phyloP scores from a whole-genome alignment of 2,888 invertebrate genomes.

The Desoria tigrina region DNA sequence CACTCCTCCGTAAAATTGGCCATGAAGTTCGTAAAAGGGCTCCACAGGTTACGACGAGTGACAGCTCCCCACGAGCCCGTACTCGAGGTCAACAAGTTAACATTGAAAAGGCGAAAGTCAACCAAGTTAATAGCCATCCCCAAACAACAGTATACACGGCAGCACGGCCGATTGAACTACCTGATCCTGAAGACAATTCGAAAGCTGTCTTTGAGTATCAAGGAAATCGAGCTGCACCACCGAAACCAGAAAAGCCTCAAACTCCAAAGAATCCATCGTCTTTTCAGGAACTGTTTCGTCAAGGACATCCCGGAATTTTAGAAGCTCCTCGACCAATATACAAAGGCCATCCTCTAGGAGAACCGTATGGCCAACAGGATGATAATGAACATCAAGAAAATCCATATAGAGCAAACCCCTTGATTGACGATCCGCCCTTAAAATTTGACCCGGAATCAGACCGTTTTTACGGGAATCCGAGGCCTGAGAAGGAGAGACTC shows the following conservation, averaged over 20 bases:
- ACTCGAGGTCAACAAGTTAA: background rate
- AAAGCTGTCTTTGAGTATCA: background rate
- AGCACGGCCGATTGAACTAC: conserved; percentile 8
- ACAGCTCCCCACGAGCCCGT: background rate
- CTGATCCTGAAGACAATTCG: background rate
- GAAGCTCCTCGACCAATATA: conserved; percentile 18
- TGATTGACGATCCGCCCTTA: conserved; percentile 33
- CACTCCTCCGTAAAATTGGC: background rate
- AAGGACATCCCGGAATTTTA: conserved; percentile 42
- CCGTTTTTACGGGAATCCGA: conserved; percentile 39
- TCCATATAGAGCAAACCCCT: conserved; percentile 29
- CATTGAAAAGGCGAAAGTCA: conserved; percentile 9
- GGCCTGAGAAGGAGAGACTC: conserved; percentile 30
- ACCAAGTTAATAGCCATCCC: conserved; percentile 9
- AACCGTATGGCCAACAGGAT: conserved; percentile 15
- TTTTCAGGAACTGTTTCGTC: conserved; percentile 26
- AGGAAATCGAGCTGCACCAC: conserved; percentile 17
- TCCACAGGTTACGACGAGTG: background rate
- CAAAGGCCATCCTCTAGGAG: conserved; percentile 5
- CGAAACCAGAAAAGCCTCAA: conserved; percentile 17
- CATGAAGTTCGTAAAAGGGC: background rate
- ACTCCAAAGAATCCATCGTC: no score
- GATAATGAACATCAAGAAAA: conserved; percentile 11
- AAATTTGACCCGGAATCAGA: conserved; percentile 44
- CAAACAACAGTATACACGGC: conserved; percentile 19